Conservation (phyloP, 2,113 vertebrate species). For the Aegotheles bennettii region DNA sequence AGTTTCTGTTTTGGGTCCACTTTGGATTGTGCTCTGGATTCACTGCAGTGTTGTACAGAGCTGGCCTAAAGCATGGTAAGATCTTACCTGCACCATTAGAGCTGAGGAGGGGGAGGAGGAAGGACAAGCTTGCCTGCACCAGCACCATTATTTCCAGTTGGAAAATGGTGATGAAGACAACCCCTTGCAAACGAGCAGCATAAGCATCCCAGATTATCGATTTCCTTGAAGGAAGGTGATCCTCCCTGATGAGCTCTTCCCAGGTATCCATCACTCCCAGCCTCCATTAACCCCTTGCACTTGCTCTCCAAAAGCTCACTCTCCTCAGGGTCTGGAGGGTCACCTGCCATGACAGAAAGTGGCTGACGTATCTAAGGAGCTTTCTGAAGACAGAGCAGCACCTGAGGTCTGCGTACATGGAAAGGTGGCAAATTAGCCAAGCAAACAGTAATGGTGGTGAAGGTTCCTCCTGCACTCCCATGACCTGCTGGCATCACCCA, state of each 20-base stretch:
- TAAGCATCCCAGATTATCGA: not conserved
- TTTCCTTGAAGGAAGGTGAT: not conserved
- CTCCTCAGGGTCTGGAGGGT: not conserved
- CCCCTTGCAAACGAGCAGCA: not conserved
- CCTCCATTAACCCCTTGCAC: not conserved
- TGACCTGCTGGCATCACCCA: not conserved
- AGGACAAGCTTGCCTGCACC: not conserved
- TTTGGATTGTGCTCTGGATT: not conserved
- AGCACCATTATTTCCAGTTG: not conserved
- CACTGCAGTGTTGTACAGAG: not conserved
- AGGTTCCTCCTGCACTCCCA: not conserved
- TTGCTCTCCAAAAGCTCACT: not conserved
- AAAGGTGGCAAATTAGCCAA: not conserved
- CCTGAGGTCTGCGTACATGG: accelerated
- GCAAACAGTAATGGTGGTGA: not conserved
- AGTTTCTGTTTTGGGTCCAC: not conserved
- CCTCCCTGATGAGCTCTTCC: not conserved
- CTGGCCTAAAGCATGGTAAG: not conserved
- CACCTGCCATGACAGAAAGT: not conserved
- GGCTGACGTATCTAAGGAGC: not conserved
- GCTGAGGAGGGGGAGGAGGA: not conserved
- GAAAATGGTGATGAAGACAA: not conserved
- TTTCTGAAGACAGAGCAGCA: not conserved
- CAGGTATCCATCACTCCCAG: not conserved
- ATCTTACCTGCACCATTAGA: accelerated